These are phyloP conservation scores for Tachina grossa DNA, from an alignment of 2,888 invertebrate genomes.

Conservation along the genomic window DNA sequence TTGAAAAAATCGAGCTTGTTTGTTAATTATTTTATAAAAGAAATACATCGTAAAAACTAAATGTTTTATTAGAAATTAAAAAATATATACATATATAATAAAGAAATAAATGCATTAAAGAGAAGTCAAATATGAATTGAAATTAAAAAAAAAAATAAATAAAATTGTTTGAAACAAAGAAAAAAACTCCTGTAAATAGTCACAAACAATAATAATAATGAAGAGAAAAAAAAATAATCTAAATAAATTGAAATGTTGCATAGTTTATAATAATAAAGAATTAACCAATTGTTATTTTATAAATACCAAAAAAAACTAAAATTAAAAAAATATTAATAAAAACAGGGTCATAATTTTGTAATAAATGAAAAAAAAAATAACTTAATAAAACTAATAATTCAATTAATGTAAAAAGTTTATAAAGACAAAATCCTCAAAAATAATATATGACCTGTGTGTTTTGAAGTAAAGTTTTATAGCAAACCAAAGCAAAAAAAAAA, in stretches of 20 bases:
- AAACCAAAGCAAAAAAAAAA: not conserved
- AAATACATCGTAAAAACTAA: constrained; percentile 39
- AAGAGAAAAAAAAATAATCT: constrained; percentile 2
- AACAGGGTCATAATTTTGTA: constrained; percentile 65
- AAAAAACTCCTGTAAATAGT: constrained; percentile 60
- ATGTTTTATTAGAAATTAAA: constrained; percentile 32
- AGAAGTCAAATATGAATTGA: constrained; percentile 5
- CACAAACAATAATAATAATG: constrained; percentile 31
- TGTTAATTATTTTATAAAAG: constrained; percentile 72
- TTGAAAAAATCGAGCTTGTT: constrained; percentile 71
- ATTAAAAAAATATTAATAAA: constrained; percentile 32
- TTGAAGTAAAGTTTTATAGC: not conserved
- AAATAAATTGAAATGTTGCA: constrained; percentile 46
- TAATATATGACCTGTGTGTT: not conserved
- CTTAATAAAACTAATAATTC: constrained; percentile 15
- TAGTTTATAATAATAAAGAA: constrained; percentile 54
- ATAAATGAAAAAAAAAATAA: constrained; percentile 28
- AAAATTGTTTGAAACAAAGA: not conserved
- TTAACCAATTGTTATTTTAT: constrained; percentile 62
- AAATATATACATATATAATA: not conserved
- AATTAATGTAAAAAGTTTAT: constrained; percentile 19
- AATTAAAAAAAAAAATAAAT: not conserved
- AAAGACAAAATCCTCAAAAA: constrained; percentile 29
- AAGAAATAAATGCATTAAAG: constrained; percentile 4
- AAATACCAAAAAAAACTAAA: constrained; percentile 38